These are phyloP conservation scores for Andrena haemorrhoa DNA, from an alignment of 2,888 invertebrate species.

Conservation along the genomic window DNA sequence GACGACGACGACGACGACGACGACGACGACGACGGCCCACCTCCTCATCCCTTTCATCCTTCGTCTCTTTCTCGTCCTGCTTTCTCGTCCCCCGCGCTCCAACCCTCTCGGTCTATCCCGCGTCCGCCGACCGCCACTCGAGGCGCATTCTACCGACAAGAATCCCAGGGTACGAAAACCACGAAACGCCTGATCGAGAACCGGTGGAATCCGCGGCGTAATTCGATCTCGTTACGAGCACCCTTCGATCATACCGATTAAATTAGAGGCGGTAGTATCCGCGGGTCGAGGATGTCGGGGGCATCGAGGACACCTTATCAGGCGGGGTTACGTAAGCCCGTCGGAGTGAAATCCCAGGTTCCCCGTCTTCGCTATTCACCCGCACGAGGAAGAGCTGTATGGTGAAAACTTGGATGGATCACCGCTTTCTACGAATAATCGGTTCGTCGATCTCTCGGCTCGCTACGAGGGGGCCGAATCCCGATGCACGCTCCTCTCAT, in stretches of 20 bases:
- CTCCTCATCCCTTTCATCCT: slow-evolving; percentile 54
- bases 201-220: slow-evolving; percentile 15
- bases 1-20: slow-evolving; percentile 75
- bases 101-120: slow-evolving; percentile 45
- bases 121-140: slow-evolving; percentile 33
- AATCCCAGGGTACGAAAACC: slow-evolving; percentile 64
- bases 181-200: slow-evolving; percentile 40
- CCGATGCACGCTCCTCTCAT: slow-evolving; percentile 5
- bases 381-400: neutral
- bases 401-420: slow-evolving; percentile 1
- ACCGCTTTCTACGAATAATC: slow-evolving; percentile 5
- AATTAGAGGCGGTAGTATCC: neutral
- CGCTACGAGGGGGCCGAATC: neutral
- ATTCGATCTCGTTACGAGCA: slow-evolving; percentile 41
- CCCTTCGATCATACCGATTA: slow-evolving; percentile 30
- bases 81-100: slow-evolving; percentile 31
- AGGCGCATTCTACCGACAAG: slow-evolving; percentile 64
- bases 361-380: neutral
- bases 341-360: neutral
- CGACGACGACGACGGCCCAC: slow-evolving; percentile 54
- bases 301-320: slow-evolving; percentile 17
- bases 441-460: slow-evolving; percentile 1
- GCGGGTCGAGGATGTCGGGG: neutral
- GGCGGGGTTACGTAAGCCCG: neutral
- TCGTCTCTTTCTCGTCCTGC: slow-evolving; percentile 54